Evolutionary conservation across 1,140 invertebrate species (phyloP).

Genomic region (Neodiprion fabricii): DNA sequence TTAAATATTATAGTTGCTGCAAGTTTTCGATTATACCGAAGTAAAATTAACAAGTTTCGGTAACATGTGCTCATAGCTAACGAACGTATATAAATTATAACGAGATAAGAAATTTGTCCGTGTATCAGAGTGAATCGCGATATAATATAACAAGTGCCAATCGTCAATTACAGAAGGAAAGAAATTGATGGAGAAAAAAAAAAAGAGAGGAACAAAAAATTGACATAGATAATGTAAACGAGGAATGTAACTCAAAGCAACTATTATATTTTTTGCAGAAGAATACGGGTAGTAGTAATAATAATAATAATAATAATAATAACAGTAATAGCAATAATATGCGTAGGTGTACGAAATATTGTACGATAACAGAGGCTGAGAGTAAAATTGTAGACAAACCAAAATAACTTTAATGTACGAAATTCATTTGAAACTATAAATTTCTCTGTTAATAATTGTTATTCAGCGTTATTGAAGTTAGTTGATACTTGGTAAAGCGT

Average conservation of each 20-base stretch:
- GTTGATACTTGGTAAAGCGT: no score
- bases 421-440: neutral
- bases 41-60: no score
- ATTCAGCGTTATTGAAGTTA: neutral
- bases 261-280: neutral
- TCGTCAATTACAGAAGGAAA: no score
- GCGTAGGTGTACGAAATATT: neutral
- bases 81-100: no score
- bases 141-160: no score
- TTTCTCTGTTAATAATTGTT: neutral
- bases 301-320: no score
- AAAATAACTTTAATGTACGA: neutral
- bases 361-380: neutral
- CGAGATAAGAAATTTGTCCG: no score
- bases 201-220: neutral
- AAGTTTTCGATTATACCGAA: no score
- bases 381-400: conserved; percentile 2
- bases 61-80: no score
- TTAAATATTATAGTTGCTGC: no score
- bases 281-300: no score
- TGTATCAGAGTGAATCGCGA: no score
- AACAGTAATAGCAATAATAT: neutral
- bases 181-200: neutral
- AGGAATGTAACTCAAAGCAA: neutral
- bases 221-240: neutral